phyloP scores from a whole-genome alignment of 2,797 vertebrate genomes.

The Micrastur ruficollis region DNA sequence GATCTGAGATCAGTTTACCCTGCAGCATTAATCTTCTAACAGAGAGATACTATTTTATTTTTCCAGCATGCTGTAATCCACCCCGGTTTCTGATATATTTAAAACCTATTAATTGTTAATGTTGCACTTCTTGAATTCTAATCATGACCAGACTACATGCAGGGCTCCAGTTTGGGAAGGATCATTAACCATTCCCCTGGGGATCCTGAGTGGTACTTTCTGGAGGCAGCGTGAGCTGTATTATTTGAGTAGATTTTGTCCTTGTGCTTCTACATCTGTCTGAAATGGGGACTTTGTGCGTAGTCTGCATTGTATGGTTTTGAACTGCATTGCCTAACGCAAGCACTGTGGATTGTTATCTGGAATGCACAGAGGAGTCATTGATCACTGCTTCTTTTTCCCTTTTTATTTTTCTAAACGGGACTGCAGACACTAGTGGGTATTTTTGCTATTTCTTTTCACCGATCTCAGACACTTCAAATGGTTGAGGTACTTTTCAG shows the following conservation, averaged over 20 bases:
- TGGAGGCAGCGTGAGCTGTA: conserved; percentile 39
- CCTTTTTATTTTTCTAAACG: neutral
- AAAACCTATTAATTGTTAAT: conserved; percentile 75
- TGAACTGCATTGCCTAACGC: conserved; percentile 22
- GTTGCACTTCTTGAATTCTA: conserved; percentile 71
- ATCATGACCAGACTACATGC: conserved; percentile 3
- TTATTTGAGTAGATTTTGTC: conserved; percentile 47
- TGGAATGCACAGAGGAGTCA: conserved; percentile 38
- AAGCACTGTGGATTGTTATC: conserved; percentile 52
- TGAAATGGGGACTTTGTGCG: conserved; percentile 17
- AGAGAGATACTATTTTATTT: conserved; percentile 48
- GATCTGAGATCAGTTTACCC: conserved; percentile 57
- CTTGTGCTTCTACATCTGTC: conserved; percentile 46
- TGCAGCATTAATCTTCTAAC: neutral
- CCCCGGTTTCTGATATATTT: conserved; percentile 50
- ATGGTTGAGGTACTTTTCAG: conserved; percentile 54
- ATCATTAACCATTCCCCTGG: conserved; percentile 62
- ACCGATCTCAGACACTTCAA: conserved; percentile 21
- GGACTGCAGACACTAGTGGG: neutral
- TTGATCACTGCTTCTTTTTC: neutral
- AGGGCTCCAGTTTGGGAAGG: conserved; percentile 64
- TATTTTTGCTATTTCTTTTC: conserved; percentile 44
- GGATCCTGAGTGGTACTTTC: conserved; percentile 65
- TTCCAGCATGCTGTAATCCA: conserved; percentile 63
- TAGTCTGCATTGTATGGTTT: neutral